phyloP scores from a whole-genome alignment of 1,140 invertebrate genomes.

The Drosophila ananassae region DNA sequence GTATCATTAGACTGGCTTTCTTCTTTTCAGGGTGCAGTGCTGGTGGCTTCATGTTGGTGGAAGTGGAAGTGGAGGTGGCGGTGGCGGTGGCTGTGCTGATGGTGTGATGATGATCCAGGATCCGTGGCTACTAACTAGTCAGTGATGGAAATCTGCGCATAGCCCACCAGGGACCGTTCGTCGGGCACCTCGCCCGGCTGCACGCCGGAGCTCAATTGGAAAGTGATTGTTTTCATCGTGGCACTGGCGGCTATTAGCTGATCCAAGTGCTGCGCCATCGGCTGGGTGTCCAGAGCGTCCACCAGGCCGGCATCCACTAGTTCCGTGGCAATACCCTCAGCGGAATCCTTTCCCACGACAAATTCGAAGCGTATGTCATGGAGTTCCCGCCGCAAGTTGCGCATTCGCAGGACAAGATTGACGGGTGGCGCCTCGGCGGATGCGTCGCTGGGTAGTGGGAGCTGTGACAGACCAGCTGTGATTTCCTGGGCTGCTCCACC shows the following conservation, averaged over 20 bases:
- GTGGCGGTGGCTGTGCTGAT: constrained; percentile 6
- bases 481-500: constrained; percentile 49
- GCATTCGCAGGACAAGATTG: constrained; percentile 93
- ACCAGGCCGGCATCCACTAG: constrained; percentile 97
- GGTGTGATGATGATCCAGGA: constrained; percentile 32
- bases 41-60: constrained; percentile 15
- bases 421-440: constrained; percentile 83
- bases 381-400: constrained; percentile 94
- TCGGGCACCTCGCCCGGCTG: constrained; percentile 93
- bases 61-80: constrained; percentile 1
- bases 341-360: constrained; percentile 94
- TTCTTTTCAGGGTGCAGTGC: constrained; percentile 21
- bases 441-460: constrained; percentile 60
- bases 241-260: constrained; percentile 92
- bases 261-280: constrained; percentile 96
- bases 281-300: constrained; percentile 94
- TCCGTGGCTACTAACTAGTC: constrained; percentile 86
- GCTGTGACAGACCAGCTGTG: constrained; percentile 60
- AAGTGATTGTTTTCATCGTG: constrained; percentile 90
- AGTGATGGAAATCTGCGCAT: constrained; percentile 97
- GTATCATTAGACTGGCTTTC: constrained; percentile 55
- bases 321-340: constrained; percentile 97
- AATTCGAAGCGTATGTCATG: constrained; percentile 99
- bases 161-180: constrained; percentile 97
- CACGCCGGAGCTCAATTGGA: constrained; percentile 91